Evolutionary conservation across 2,797 vertebrate species (phyloP), one percentile per base, ranked within the genome.

Genomic region (Enteromius anoplus): DNA sequence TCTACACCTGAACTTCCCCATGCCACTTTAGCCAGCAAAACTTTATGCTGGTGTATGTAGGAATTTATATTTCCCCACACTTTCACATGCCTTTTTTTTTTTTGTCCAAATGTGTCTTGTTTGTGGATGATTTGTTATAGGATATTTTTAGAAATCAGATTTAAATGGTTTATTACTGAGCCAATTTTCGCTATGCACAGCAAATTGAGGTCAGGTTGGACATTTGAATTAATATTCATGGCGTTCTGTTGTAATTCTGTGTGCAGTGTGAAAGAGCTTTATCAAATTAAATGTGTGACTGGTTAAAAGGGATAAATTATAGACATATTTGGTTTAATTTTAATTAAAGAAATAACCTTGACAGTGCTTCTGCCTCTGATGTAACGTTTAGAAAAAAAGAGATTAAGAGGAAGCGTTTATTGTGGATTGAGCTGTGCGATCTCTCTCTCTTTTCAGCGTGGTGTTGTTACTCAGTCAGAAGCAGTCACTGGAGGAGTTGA

Each of bases 381-480:
- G 29, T 78, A 78, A 49, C 19, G 0, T 45, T 42, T 23, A 32
- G 29, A 66, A 34, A 78, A 53, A 65, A 64, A 45, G 47, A 75
- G 71, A 55, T 75, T 68, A 55, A 65, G 60, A 73, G 34, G 14
- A 23, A 64, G 29, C 0, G 75, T 66, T 86, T 49, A 89, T 81
- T 87, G 29, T 0, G 60, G 51, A 70, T 76, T 73, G 66, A 69
- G 42, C n/a, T 21, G 11, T 1, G n/a, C 29, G 14, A 37, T 53
- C 49, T 72, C 77, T 76, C 76, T 75, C 49, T 47, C 42, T 47
- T 11, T 89, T n/a, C 88, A 99, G 97, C 91, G 94, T 95, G 86
- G 97, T 98, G 82, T 93, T 98, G 78, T 90, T 99, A 76, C 93
- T 99, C 80, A 96, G 95, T 89, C 97, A 98, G 91, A 98, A 97